phyloP scores from a whole-genome alignment of 2,797 vertebrate genomes.

The Orestias chungarensis region DNA sequence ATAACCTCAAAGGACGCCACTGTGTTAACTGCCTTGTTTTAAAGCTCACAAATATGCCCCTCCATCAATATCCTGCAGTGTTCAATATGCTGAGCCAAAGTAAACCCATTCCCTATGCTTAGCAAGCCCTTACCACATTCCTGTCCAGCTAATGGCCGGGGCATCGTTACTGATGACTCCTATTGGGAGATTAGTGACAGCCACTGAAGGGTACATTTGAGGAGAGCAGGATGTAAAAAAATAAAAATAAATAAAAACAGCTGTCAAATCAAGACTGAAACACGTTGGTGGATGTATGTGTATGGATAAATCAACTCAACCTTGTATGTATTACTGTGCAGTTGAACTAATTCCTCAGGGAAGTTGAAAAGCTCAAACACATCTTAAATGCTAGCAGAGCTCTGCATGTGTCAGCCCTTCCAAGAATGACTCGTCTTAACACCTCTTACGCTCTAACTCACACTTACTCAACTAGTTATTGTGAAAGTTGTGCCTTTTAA shows the following conservation, averaged over 20 bases:
- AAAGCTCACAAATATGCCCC: background rate
- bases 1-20: background rate
- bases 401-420: background rate
- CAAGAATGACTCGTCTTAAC: conserved; percentile 2
- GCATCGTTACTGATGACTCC: conserved; percentile 3
- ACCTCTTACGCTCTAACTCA: conserved; percentile 5
- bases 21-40: background rate
- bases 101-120: background rate
- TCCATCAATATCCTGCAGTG: background rate
- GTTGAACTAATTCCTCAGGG: background rate
- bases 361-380: background rate
- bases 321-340: background rate
- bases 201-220: background rate
- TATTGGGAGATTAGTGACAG: conserved; percentile 6
- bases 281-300: background rate
- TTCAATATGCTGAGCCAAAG: background rate
- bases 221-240: background rate
- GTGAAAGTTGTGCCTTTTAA: background rate
- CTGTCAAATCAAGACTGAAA: conserved; percentile 1
- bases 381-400: background rate
- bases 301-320: background rate
- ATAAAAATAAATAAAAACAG: background rate
- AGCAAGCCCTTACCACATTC: background rate
- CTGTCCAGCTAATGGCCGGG: background rate
- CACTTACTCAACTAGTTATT: background rate